Conservation (phyloP, 2,797 vertebrate genomes). For the Columba guinea region DNA sequence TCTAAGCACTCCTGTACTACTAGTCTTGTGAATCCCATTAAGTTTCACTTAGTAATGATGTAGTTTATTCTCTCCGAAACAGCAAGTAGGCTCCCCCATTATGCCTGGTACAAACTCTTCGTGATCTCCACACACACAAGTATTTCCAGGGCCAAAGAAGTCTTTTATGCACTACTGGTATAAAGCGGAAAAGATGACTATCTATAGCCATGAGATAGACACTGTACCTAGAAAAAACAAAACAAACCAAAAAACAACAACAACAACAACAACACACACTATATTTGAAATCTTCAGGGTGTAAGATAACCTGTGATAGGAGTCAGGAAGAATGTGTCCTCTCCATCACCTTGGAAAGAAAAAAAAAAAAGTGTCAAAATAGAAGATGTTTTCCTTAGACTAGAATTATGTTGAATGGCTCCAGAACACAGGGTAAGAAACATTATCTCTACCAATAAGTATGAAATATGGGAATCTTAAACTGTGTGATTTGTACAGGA, state of each 20-base stretch:
- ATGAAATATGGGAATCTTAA: neutral
- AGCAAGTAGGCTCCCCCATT: neutral
- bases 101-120: neutral
- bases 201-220: neutral
- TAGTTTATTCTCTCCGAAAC: neutral
- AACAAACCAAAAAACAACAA: neutral
- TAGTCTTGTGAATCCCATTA: neutral
- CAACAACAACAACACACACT: too few relatives aligned
- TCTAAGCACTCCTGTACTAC: neutral
- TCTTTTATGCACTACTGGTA: neutral
- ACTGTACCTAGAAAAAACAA: neutral
- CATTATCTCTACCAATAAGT: neutral
- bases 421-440: neutral
- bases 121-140: neutral
- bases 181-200: neutral
- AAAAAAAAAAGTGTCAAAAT: neutral
- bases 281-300: neutral
- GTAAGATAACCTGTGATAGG: neutral
- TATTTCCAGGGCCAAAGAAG: neutral
- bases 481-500: neutral
- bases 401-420: neutral
- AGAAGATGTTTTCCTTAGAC: neutral
- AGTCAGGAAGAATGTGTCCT: neutral
- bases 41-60: neutral
- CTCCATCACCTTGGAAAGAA: neutral